A percentile compares a stretch with the other conserved stretches of the same genome.
Evolutionary conservation across 2,113 vertebrate genomes (phyloP).

Genomic region (Bothrops jararaca): DNA sequence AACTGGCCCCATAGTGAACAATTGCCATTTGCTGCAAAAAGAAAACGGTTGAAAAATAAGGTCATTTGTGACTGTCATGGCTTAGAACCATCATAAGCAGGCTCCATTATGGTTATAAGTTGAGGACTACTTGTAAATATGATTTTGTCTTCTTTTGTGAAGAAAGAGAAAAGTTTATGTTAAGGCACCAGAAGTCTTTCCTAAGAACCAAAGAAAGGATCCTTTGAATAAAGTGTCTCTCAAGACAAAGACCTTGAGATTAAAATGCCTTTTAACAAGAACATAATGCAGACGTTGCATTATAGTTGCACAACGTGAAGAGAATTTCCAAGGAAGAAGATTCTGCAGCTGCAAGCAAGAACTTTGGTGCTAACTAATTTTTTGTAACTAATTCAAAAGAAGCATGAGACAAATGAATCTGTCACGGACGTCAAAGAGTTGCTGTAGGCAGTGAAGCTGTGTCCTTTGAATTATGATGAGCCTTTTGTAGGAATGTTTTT

Average conservation of each 20-base stretch:
- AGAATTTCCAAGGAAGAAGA: neutral
- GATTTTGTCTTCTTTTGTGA: neutral
- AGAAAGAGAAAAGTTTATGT: neutral
- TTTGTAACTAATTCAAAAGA: neutral
- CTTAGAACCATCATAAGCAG: neutral
- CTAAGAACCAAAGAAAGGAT: neutral
- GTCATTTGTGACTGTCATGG: neutral
- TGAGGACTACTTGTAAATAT: neutral
- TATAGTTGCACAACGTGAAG: too few relatives aligned
- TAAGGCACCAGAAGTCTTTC: neutral
- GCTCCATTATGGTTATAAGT: neutral
- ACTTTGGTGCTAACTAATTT: neutral
- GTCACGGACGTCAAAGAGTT: neutral
- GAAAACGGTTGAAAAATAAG: neutral
- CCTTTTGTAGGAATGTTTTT: neutral
- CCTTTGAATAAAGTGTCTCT: neutral
- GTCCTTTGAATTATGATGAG: neutral
- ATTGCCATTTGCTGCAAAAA: neutral
- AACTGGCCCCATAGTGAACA: neutral
- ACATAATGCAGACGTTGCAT: too few relatives aligned
- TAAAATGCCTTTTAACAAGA: neutral
- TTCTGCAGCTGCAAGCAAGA: neutral
- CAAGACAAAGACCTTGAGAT: neutral
- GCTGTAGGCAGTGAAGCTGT: neutral
- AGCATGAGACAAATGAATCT: neutral